Conservation (phyloP, 2,797 vertebrate genomes). For the Periophthalmus magnuspinnatus region DNA sequence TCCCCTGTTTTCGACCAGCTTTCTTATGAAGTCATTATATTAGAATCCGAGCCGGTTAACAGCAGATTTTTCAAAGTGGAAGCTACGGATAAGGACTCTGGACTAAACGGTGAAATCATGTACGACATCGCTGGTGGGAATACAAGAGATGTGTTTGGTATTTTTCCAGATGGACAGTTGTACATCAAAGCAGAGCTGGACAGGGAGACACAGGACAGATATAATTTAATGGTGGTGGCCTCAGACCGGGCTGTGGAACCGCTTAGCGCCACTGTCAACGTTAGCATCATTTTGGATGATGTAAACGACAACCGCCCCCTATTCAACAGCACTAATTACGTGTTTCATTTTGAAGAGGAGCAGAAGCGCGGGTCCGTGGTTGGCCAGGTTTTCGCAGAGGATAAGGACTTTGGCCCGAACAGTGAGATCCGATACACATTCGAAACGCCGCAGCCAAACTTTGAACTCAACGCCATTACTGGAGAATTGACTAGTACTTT, state of each 20-base stretch:
- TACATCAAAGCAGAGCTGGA: constrained; percentile 96
- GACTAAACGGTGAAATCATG: constrained; percentile 92
- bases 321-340: constrained; percentile 97
- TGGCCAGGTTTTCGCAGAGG: constrained; percentile 87
- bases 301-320: constrained; percentile 97
- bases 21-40: constrained; percentile 92
- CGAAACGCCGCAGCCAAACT: constrained; percentile 88
- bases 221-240: constrained; percentile 86
- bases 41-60: constrained; percentile 94
- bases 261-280: constrained; percentile 88
- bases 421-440: constrained; percentile 93
- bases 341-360: constrained; percentile 95
- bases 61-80: constrained; percentile 94
- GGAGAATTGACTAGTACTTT: constrained; percentile 89
- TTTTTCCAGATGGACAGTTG: constrained; percentile 96
- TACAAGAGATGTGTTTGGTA: constrained; percentile 88
- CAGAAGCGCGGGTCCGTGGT: constrained; percentile 85
- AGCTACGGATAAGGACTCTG: constrained; percentile 93
- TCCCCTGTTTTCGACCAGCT: constrained; percentile 93
- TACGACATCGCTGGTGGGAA: constrained; percentile 91
- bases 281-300: constrained; percentile 91
- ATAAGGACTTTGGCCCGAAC: constrained; percentile 92
- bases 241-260: constrained; percentile 92
- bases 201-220: constrained; percentile 92
- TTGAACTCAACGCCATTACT: constrained; percentile 88